Evolutionary conservation across 2,113 vertebrate species (phyloP), one percentile per base, ranked within the genome.

Genomic region (Craseonycteris thonglongyai): DNA sequence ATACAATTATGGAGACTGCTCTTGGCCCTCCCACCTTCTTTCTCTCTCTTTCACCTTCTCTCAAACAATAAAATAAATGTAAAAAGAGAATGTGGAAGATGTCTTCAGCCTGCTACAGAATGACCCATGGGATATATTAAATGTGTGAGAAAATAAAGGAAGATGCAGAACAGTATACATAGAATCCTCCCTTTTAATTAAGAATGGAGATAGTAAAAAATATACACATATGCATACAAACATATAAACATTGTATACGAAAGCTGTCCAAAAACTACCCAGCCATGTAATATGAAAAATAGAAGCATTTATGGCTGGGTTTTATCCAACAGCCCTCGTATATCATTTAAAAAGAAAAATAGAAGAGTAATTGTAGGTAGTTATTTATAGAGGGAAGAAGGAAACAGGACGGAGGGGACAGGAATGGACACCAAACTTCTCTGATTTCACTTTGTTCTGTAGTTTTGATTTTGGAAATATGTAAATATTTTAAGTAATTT

Each of bases 391-490:
- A 69, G 15, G 11, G 56, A 85, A 92, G 40, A 72, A 74, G 4
- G 33, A 86, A 75, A 79, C 24, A 33, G 38, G 19, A 11, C 54
- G 6, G 42, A 94, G 13, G 24, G 16, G 21, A 51, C 4, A 76
- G 54, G 15, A 96, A 71, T 33, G 28, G 13, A 93, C 18, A 42
- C 30, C 33, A 74, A n/a, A 74, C 24, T 63, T 94, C 18, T 87
- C 47, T 51, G 47, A 89, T 80, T 86, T 79, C 42, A 79, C 6
- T 18, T 68, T 75, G 49, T 54, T 85, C 24, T 79, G 22, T 7
- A 84, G 18, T 65, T 94, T 94, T 61, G 30, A 74, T 51, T 88
- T 89, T 89, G 66, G 56, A 94, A 79, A 76, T 84, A 74, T 19
- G 3, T 81, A 87, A 90, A 69, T 81, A 72, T 82, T 40, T 88